Percentiles rank a stretch among this genome's conserved stretches.
These are phyloP conservation scores for Eulithis testata DNA, from an alignment of 2,888 invertebrate genomes.

Conservation along the genomic window DNA sequence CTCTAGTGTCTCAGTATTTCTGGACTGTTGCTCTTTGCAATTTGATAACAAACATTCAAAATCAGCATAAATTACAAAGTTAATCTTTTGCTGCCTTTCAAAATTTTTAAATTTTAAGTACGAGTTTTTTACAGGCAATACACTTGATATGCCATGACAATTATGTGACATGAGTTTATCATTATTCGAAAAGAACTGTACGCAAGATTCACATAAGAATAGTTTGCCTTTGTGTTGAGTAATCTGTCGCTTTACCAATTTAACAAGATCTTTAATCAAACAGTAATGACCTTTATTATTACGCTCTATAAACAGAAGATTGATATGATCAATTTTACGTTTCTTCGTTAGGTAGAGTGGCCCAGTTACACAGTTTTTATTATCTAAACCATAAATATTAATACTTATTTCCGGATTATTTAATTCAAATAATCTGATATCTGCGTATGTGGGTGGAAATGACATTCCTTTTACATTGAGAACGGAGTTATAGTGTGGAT, in stretches of 20 bases:
- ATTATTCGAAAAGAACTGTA: constrained; percentile 3
- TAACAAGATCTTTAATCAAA: no score
- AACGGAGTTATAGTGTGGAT: background rate
- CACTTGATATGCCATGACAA: background rate
- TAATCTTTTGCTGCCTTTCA: constrained; percentile 18
- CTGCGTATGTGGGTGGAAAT: constrained; percentile 1
- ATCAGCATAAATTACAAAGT: no score
- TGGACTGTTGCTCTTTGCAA: background rate
- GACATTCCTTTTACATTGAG: constrained; percentile 4
- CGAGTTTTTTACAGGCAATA: constrained; percentile 4
- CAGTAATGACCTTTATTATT: no score
- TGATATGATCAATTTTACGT: no score
- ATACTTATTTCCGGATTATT: no score
- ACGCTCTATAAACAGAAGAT: no score
- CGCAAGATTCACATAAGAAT: constrained; percentile 5
- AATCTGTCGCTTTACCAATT: no score
- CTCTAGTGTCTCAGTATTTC: background rate
- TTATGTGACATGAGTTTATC: background rate
- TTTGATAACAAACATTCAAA: constrained; percentile 4
- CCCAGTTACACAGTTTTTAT: background rate
- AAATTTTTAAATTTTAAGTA: constrained; percentile 6
- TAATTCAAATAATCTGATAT: constrained; percentile 7
- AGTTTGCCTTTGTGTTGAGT: background rate
- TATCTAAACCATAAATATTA: constrained; percentile 6
- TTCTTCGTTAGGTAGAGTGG: constrained; percentile 1